These are phyloP conservation scores for Periparus ater DNA, from an alignment of 2,797 vertebrate genomes.

Conservation along the genomic window DNA sequence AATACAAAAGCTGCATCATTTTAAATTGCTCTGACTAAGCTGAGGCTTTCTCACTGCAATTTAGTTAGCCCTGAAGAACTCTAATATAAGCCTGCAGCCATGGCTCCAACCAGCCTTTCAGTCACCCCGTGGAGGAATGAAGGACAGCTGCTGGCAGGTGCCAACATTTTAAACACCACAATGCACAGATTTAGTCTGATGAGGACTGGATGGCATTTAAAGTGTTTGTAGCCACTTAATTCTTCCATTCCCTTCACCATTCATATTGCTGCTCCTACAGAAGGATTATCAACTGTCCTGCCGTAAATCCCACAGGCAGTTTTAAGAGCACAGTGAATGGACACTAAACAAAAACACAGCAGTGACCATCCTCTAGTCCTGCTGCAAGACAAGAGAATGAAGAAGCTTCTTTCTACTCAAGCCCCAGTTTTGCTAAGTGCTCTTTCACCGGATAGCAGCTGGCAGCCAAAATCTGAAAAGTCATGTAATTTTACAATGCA, in stretches of 20 bases:
- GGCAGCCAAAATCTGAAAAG: background rate
- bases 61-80: background rate
- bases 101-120: background rate
- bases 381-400: background rate
- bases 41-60: background rate
- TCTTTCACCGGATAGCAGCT: background rate
- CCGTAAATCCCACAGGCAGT: background rate
- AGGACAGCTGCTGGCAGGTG: background rate
- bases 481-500: background rate
- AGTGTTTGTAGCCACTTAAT: background rate
- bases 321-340: background rate
- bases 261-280: background rate
- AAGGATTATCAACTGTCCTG: background rate
- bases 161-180: background rate
- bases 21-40: background rate
- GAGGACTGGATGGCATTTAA: background rate
- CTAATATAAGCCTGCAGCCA: background rate
- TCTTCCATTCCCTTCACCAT: background rate
- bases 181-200: background rate
- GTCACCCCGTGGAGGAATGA: background rate
- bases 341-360: background rate
- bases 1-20: background rate
- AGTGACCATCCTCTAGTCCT: background rate
- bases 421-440: background rate
- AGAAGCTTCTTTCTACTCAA: background rate